Evolutionary conservation across 2,113 vertebrate genomes (phyloP), one percentile per base, ranked within the genome.

Genomic region (Actenoides hombroni): DNA sequence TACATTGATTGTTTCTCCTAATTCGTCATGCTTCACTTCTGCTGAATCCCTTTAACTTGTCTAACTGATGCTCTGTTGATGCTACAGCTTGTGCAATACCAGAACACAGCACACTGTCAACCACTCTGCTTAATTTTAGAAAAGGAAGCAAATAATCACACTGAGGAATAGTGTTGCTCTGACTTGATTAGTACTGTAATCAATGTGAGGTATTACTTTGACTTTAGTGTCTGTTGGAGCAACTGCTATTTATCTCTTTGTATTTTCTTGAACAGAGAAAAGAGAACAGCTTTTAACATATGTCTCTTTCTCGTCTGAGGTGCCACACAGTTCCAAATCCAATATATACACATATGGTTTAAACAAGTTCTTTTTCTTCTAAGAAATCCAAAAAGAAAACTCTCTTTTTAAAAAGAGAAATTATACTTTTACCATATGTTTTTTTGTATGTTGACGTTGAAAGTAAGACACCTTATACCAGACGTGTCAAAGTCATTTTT

Each of bases 251-350:
- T 93, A 77, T 96, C 96, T 91, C 69, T 84, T 92, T 88, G 73
- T 76, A 84, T 96, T 97, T 94, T 87, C 73, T 71, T 73, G 92
- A 95, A 56, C 60, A 86, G 85, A 60, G 93, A 83, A 88, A 96
- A 94, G 92, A 91, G 83, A 97, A 96, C 96, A 95, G 88, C 70
- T 96, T 88, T 92, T 80, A 96, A 54, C 96, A 95, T 95, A 94
- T 94, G 96, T 82, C 91, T 82, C 40, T 28, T 57, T 24, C 90
- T 96, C 13, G 7, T 96, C 86, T 87, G 81, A 97, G 88, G 86
- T 95, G 39, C 85, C 86, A 93, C 83, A 92, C 69, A 28, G 31
- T 31, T 75, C 56, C 74, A 86, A 20, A 79, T 78, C 73, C 69
- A 91, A 1, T 68, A 59, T 65, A 94, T 59, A 85, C 61, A 94